A percentile compares a stretch with the other conserved stretches of the same genome.
These are phyloP conservation scores for Leucophora obtusa DNA, from an alignment of 2,888 invertebrate genomes.

Conservation along the genomic window DNA sequence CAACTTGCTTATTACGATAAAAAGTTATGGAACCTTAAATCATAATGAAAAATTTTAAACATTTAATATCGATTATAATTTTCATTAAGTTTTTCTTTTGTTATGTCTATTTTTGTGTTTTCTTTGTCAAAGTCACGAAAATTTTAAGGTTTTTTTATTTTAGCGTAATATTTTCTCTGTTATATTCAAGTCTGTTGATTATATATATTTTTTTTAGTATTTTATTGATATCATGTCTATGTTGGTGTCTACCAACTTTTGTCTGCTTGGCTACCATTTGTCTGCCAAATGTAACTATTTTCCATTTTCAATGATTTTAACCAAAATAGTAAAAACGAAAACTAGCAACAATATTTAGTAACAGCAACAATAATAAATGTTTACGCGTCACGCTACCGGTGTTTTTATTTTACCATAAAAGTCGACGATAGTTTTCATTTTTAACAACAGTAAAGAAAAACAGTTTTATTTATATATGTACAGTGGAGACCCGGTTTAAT, in stretches of 20 bases:
- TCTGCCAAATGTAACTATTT: conserved; percentile 58
- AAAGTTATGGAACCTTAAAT: neutral
- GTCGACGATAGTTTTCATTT: neutral
- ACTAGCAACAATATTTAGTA: conserved; percentile 1
- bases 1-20: too few species aligned
- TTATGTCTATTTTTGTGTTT: conserved; percentile 15
- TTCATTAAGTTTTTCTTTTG: neutral
- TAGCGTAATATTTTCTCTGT: neutral
- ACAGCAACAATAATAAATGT: conserved; percentile 40
- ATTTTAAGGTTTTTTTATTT: conserved; percentile 30
- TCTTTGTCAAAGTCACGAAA: conserved; percentile 49
- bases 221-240: conserved; percentile 50
- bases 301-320: conserved; percentile 48
- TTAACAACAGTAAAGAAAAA: conserved; percentile 5
- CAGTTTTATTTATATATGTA: neutral
- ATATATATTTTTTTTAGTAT: conserved; percentile 38
- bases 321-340: conserved; percentile 20
- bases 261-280: conserved; percentile 52
- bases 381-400: conserved; percentile 39
- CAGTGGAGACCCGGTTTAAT: too few species aligned
- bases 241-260: conserved; percentile 46
- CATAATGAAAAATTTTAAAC: neutral
- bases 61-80: conserved; percentile 17
- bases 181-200: conserved; percentile 44
- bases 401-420: neutral